A percentile compares a stretch with the other conserved stretches of the same genome.
phyloP scores from a whole-genome alignment of 2,888 invertebrate genomes.

The Zonitis immaculata region DNA sequence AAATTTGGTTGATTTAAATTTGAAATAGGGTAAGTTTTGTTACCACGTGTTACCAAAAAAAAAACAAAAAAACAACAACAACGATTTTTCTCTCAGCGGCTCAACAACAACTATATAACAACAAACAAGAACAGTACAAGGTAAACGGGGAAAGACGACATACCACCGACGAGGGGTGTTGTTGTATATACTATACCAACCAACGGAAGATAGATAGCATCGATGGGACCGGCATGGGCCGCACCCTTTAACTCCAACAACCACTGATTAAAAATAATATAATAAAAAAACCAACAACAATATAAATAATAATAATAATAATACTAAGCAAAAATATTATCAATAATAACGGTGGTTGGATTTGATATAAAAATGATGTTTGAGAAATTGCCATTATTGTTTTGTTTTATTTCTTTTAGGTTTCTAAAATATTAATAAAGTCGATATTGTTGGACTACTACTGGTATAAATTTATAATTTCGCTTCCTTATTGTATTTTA shows the following conservation, averaged over 20 bases:
- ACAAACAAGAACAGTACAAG: neutral
- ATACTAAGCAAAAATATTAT: neutral
- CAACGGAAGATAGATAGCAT: constrained; percentile 42
- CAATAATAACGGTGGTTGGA: neutral
- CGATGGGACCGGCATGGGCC: constrained; percentile 38
- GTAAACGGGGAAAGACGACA: neutral
- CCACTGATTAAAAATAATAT: constrained; percentile 10
- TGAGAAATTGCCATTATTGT: too few relatives aligned
- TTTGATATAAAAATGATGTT: neutral
- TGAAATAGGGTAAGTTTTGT: constrained; percentile 33
- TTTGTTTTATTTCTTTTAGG: too few relatives aligned
- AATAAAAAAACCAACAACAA: too few relatives aligned
- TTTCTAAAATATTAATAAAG: too few relatives aligned
- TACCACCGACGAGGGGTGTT: constrained; percentile 35
- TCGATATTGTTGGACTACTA: neutral
- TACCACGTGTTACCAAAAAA: constrained; percentile 41
- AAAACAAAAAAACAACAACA: too few relatives aligned
- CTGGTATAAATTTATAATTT: neutral
- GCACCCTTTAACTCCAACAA: constrained; percentile 30
- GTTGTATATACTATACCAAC: too few relatives aligned
- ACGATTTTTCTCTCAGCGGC: constrained; percentile 37
- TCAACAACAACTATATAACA: constrained; percentile 11
- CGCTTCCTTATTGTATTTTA: constrained; percentile 1
- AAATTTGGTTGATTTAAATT: constrained; percentile 24
- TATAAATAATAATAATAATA: neutral